Evolutionary conservation across 2,888 invertebrate species (phyloP).

Genomic region (Proisotoma minuta): DNA sequence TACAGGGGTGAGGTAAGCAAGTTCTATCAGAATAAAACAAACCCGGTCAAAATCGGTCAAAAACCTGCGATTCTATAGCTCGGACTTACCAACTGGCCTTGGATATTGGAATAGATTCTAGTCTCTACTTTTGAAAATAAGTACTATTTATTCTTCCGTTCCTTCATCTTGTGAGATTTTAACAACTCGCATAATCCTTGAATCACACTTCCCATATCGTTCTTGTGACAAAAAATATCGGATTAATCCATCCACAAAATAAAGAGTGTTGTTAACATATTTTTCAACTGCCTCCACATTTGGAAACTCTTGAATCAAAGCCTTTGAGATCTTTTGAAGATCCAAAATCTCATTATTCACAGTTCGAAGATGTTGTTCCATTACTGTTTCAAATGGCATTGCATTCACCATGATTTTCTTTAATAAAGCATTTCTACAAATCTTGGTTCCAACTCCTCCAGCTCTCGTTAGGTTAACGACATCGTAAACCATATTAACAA

Average conservation of each 20-base stretch:
- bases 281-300: background rate
- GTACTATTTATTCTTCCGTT: background rate
- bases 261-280: background rate
- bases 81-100: background rate
- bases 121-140: background rate
- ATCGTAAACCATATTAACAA: background rate
- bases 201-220: slow-evolving; percentile 2
- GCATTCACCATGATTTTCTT: background rate
- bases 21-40: no score
- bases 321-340: background rate
- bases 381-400: background rate
- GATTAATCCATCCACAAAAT: background rate
- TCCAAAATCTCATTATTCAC: background rate
- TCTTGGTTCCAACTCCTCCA: background rate
- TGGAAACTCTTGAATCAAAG: background rate
- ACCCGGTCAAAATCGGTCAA: no score
- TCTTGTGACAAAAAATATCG: background rate
- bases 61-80: no score
- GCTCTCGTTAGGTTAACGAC: background rate
- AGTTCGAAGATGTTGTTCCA: background rate
- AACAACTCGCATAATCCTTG: slow-evolving; percentile 3
- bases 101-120: background rate
- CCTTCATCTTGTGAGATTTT: background rate
- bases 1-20: background rate
- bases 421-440: background rate